phyloP scores from a whole-genome alignment of 2,113 vertebrate species.

The Ariopsis seemanni region DNA sequence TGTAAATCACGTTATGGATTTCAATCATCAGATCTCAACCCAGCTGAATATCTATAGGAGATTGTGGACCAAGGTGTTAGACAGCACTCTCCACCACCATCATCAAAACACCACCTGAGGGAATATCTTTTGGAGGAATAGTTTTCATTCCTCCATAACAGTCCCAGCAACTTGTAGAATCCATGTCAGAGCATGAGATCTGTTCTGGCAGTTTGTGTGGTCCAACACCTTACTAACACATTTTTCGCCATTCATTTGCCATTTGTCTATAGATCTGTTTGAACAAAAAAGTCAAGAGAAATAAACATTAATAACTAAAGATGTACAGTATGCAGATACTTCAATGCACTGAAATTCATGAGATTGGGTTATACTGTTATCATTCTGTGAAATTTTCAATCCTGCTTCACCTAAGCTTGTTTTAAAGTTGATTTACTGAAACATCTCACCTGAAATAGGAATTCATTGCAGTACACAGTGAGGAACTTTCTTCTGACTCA shows the following conservation, averaged over 20 bases:
- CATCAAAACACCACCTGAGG: too few species aligned
- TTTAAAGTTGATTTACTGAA: background rate
- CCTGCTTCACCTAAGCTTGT: background rate
- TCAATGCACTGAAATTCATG: background rate
- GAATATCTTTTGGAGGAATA: too few species aligned
- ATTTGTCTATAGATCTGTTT: background rate
- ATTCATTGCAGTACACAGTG: background rate
- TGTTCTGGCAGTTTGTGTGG: too few species aligned
- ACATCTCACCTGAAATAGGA: background rate
- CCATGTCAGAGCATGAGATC: too few species aligned
- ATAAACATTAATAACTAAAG: background rate
- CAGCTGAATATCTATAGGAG: too few species aligned
- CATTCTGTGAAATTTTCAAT: background rate
- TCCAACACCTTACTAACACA: background rate
- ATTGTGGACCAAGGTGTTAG: too few species aligned
- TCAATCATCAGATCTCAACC: too few species aligned
- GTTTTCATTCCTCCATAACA: too few species aligned
- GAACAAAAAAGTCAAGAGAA: too few species aligned
- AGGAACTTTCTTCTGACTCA: background rate
- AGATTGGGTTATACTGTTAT: background rate
- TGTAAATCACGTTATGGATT: background rate
- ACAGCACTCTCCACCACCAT: too few species aligned
- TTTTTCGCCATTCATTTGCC: background rate
- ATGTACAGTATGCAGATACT: background rate
- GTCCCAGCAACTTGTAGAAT: too few species aligned